A percentile compares a stretch with the other conserved stretches of the same genome.
Evolutionary conservation across 2,113 vertebrate species (phyloP).

Genomic region (Hemibagrus wyckioides): DNA sequence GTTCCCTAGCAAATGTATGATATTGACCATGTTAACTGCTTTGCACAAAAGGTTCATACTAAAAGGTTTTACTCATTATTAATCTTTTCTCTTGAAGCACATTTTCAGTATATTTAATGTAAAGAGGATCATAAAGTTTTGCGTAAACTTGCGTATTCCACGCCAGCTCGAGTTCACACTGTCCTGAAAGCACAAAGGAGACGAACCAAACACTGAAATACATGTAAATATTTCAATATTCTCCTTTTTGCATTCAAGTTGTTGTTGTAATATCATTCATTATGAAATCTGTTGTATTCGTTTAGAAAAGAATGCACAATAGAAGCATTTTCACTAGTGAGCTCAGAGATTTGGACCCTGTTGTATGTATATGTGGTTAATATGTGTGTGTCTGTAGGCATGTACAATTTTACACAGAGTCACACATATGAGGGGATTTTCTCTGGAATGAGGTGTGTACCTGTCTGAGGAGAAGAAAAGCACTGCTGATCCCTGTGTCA

Average conservation of each 20-base stretch:
- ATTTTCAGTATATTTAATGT: neutral
- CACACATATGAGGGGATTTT: neutral
- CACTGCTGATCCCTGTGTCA: neutral
- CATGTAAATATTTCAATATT: neutral
- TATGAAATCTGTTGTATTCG: neutral
- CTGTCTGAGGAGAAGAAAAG: slow-evolving; percentile 8
- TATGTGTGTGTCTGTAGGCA: neutral
- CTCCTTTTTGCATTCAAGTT: neutral
- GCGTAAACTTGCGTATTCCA: neutral
- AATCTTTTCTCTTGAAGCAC: neutral
- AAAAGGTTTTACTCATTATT: neutral
- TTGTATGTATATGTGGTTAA: neutral
- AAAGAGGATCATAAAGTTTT: neutral
- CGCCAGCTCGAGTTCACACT: neutral
- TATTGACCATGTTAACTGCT: neutral
- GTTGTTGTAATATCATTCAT: neutral
- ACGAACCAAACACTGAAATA: neutral
- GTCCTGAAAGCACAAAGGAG: neutral
- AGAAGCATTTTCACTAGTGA: no score
- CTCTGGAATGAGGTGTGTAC: slow-evolving; percentile 12
- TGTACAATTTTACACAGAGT: neutral
- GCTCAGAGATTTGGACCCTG: neutral
- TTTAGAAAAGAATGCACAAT: neutral
- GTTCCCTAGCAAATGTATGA: neutral
- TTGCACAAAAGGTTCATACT: neutral